phyloP scores from a whole-genome alignment of 1,140 invertebrate species.

The Aphaenogaster rudis region DNA sequence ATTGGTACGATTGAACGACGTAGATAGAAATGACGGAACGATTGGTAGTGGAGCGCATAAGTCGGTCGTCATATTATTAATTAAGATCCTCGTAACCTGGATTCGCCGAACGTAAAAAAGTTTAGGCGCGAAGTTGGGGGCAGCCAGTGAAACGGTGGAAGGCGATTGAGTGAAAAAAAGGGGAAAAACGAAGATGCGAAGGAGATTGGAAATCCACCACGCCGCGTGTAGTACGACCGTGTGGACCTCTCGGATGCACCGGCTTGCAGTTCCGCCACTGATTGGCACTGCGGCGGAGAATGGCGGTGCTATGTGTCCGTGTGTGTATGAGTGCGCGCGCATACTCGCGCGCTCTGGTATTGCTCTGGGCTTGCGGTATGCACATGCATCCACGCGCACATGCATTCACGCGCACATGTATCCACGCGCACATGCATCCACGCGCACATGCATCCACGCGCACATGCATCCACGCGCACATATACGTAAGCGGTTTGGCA shows the following conservation, averaged over 20 bases:
- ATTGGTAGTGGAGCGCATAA: constrained; percentile 48
- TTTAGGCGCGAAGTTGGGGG: constrained; percentile 64
- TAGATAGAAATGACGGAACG: constrained; percentile 31
- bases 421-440: not conserved
- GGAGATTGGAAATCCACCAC: constrained; percentile 67
- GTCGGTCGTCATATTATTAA: constrained; percentile 60
- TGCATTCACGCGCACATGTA: too few species aligned
- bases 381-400: not conserved
- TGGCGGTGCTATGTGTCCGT: constrained; percentile 29
- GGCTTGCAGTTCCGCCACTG: constrained; percentile 71
- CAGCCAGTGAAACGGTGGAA: constrained; percentile 58
- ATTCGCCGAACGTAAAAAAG: constrained; percentile 60
- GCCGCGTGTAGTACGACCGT: constrained; percentile 23
- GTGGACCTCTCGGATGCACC: constrained; percentile 70
- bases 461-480: not conserved
- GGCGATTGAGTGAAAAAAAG: constrained; percentile 60
- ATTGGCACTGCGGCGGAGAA: constrained; percentile 72
- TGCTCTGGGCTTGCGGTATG: not conserved
- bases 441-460: too few species aligned
- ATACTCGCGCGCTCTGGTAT: not conserved
- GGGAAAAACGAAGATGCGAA: constrained; percentile 22
- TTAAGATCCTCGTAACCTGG: constrained; percentile 68
- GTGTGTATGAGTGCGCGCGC: not conserved
- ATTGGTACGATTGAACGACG: constrained; percentile 12
- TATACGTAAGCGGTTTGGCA: constrained; percentile 69